A percentile compares a stretch with the other conserved stretches of the same genome.
Conservation (phyloP, 2,797 vertebrate genomes). For the Otolemur crassicaudatus region DNA sequence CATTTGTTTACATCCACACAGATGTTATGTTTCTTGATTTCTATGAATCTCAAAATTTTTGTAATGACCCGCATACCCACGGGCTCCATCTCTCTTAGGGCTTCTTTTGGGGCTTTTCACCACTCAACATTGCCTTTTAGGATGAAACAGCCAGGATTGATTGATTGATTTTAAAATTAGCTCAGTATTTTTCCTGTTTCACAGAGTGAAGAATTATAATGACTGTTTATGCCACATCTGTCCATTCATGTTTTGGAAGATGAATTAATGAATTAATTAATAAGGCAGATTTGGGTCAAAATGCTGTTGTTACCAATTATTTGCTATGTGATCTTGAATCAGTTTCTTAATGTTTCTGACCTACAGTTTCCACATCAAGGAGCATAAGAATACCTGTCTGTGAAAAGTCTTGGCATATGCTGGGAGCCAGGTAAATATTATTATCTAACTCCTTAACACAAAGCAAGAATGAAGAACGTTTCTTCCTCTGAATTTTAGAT, state of each 20-base stretch:
- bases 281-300: not conserved
- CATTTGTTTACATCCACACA: too few relatives aligned
- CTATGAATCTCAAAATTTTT: too few relatives aligned
- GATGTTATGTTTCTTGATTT: too few relatives aligned
- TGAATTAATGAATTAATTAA: not conserved
- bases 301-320: not conserved
- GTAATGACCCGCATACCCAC: not conserved
- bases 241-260: slow-evolving; percentile 3
- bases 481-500: not conserved
- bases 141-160: not conserved
- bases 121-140: not conserved
- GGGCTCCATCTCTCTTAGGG: not conserved
- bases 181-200: slow-evolving; percentile 5
- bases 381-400: not conserved
- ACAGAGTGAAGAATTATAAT: not conserved
- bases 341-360: slow-evolving; percentile 8
- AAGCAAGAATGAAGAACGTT: not conserved
- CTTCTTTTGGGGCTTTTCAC: not conserved
- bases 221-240: not conserved
- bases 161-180: not conserved
- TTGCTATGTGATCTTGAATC: not conserved
- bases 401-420: not conserved
- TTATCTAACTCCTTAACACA: not conserved
- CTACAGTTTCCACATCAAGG: not conserved
- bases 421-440: not conserved